Conservation (phyloP, 2,113 vertebrate genomes). For the Plotosus lineatus region DNA sequence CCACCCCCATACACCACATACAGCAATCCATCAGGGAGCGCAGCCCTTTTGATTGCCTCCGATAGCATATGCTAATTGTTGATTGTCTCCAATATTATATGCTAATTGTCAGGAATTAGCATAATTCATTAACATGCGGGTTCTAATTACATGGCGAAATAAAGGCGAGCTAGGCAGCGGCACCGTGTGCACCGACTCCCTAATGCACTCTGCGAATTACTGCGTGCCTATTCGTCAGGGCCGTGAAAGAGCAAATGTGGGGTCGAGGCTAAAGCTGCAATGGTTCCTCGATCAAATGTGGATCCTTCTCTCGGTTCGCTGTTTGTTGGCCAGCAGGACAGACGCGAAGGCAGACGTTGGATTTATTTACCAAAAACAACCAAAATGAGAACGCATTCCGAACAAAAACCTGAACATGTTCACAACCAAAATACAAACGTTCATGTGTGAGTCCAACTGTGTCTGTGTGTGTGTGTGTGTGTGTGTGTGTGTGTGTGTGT, state of each 20-base stretch:
- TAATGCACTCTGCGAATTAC: conserved; percentile 67
- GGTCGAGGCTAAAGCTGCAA: conserved; percentile 65
- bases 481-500: not conserved
- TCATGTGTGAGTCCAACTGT: not conserved
- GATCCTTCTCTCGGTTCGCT: conserved; percentile 63
- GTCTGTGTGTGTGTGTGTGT: not conserved
- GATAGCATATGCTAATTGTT: conserved; percentile 75
- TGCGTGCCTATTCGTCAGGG: conserved; percentile 62
- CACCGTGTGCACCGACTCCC: conserved; percentile 68
- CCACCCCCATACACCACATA: conserved; percentile 58
- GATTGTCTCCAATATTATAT: conserved; percentile 78
- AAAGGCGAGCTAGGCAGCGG: conserved; percentile 59
- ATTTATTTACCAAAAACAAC: conserved; percentile 59
- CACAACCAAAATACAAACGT: conserved; percentile 60
- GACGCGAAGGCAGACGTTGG: conserved; percentile 48
- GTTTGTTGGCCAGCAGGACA: conserved; percentile 67
- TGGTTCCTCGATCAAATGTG: conserved; percentile 74
- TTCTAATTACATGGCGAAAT: conserved; percentile 75
- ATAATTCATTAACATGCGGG: conserved; percentile 81
- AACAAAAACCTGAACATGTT: conserved; percentile 49
- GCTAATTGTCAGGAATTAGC: conserved; percentile 77
- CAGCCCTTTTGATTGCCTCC: conserved; percentile 69
- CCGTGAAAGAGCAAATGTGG: conserved; percentile 69
- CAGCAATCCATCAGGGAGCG: conserved; percentile 65
- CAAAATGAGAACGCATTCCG: too few species aligned